Evolutionary conservation across 2,113 vertebrate species (phyloP), one percentile per base, ranked within the genome.

Genomic region (Accipiter virgatus): DNA sequence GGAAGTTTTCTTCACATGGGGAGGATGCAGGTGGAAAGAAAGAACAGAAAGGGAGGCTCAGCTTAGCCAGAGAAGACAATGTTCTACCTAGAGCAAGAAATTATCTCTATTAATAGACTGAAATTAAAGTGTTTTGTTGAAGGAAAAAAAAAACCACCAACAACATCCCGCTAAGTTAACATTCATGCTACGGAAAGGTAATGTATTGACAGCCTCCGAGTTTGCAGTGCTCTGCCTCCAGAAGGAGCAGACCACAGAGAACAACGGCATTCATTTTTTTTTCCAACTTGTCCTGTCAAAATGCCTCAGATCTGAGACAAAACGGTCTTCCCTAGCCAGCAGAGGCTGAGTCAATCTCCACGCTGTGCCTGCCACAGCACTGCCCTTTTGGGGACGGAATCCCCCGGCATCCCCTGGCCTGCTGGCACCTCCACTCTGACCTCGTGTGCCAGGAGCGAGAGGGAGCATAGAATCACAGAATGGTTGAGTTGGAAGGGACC

Each of bases 31-130:
- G 13, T 68, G 62, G 55, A 91, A 47, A 88, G 19, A 70, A 95
- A 92, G 80, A 95, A 82, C 19, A 82, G 53, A 90, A 95, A 82
- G 22, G 34, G 48, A 96, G 43, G 38, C 36, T 90, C 36, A 86
- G 40, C 26, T 75, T 53, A 66, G 38, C 48, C 55, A 80, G 66
- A 86, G 85, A 93, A 84, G 81, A 85, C 67, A 86, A 77, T 83
- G 79, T 95, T 92, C 81, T 59, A 66, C 50, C 68, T 75, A 91
- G 45, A 71, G 58, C 65, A 92, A 53, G 55, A 68, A 79, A 80
- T 66, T 91, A 74, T 48, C 14, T 61, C 82, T 97, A 88, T 93
- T 78, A 90, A 81, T 81, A 95, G 72, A 93, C 7, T 38, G n/a
- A 42, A 83, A 79, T 7, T 78, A 67, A 88, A 81, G 58, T 18